Base-by-base conservation (phyloP, 1,140 invertebrate genomes). In the Leptinotarsa lineolata region DNA sequence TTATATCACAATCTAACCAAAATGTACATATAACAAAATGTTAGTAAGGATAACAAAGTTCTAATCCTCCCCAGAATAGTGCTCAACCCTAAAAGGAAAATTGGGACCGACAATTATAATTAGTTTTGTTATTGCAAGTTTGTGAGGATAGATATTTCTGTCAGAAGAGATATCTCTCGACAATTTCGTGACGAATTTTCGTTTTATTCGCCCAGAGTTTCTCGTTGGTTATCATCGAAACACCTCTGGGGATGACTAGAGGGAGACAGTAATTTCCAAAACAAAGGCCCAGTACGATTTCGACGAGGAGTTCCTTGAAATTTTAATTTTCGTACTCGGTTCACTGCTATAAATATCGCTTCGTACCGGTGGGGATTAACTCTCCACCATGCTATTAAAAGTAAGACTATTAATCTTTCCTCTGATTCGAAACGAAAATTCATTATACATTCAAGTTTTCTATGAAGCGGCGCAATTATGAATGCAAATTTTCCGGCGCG, bases 371-470 rank as follows among this genome's bases (percentile, higher is more conserved):
- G n/a, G 48, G 48, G 48, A 54, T 54, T 54, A 54, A 54, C 15
- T 54, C 15, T 54, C 48, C 16, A 18, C 48, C 48, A 54, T n/a
- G 16, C 48, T n/a, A 54, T 54, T 54, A 13, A 54, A 54, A 54
- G 48, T 54, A 54, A 54, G 48, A 54, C 48, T 54, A 54, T 54
- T 54, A 54, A 54, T 54, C 48, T 54, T 54, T 13, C 48, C n/a
- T 54, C n/a, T 54, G 48, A 54, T 54, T 54, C 48, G 48, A 54
- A 54, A 54, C 13, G 48, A 54, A 54, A 54, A 54, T 54, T 54
- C 48, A 54, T 54, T 54, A 54, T 54, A 54, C 16, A 54, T 54
- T 54, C 48, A 54, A 18, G 48, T 54, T 54, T 54, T 54, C 48
- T 54, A 54, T 54, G 48, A 54, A 54, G 48, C 48, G n/a, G 48